Base-by-base conservation (phyloP, 1,140 invertebrate genomes). In the Matsumurasca onukii region DNA sequence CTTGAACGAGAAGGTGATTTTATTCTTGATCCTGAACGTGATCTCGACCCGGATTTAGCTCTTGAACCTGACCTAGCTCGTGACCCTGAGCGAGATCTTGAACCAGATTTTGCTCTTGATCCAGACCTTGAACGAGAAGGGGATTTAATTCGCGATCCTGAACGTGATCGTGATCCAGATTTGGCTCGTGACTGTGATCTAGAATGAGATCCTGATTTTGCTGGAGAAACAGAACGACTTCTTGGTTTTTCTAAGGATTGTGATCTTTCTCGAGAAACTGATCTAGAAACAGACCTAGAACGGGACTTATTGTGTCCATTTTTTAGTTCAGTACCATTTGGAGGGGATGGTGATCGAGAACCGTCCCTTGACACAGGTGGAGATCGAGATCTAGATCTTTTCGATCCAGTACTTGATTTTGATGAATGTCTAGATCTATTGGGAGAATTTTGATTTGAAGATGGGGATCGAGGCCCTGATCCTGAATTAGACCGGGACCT, bases 1-100 rank as follows among this genome's bases (percentile, higher is more conserved):
- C 70, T 51, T 55, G 66, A 70, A 13, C 66, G 25, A 62, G 79
- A 80, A 1, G 76, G 74, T 1, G 77, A 81, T 65, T 73, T 67
- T 9, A 73, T 73, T 48, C 71, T 45, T n/a, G 70, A 66, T 67
- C 62, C 62, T 52, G 74, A 77, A 12, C 68, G 30, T 15, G 73
- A 74, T 52, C 74, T 57, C 9, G 76, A 77, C 15, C 72, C 22
- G 31, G 75, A 76, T 45, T 45, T 45, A 12, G 34, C 34, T 51
- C 68, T 39, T 30, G 66, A 48, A 15, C n/a, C n/a, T n/a, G n/a
- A n/a, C n/a, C n/a, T n/a, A n/a, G 51, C 31, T 27, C 52, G 25
- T 15, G 72, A 75, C 29, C 65, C 63, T 2, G 77, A 78, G 66
- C 72, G 68, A 9, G 74, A 75, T 57, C 72, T 69, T 15, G 75